Evolutionary conservation across 2,888 invertebrate genomes (phyloP).

Genomic region (Cacoxenus indagator): DNA sequence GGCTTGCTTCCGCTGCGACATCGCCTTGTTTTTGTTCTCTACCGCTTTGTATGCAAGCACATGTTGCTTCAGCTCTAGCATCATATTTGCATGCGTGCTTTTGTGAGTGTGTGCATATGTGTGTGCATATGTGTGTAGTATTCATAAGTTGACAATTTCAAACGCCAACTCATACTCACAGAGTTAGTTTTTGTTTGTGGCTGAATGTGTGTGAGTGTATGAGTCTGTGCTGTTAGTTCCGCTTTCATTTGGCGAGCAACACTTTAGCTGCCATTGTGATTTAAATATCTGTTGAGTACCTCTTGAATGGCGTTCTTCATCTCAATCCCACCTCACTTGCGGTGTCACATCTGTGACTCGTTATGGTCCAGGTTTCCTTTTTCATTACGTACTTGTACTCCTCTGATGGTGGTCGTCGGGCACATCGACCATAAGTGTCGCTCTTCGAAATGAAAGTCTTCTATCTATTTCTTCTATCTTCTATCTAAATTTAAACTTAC

Average conservation of each 20-base stretch:
- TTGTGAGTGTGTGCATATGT: slow-evolving; percentile 19
- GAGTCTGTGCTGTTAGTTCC: slow-evolving; percentile 28
- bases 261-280: slow-evolving; percentile 60
- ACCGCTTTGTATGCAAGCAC: neutral
- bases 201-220: slow-evolving; percentile 31
- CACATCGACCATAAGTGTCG: neutral
- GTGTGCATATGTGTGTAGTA: slow-evolving; percentile 10
- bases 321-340: slow-evolving; percentile 17
- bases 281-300: slow-evolving; percentile 58
- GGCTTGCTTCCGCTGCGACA: slow-evolving; percentile 37
- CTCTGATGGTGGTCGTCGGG: neutral
- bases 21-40: neutral
- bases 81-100: neutral
- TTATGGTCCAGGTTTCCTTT: neutral
- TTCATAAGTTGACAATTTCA: neutral
- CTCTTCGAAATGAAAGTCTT: neutral
- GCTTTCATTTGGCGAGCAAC: slow-evolving; percentile 40
- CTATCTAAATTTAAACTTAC: neutral
- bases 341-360: slow-evolving; percentile 1
- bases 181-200: neutral
- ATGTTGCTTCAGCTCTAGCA: neutral
- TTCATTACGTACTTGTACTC: neutral
- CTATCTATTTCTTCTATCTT: neutral
- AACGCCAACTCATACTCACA: neutral
- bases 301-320: slow-evolving; percentile 44